Percentiles rank a stretch among this genome's conserved stretches.
Conservation (phyloP, 2,113 vertebrate species). For the Tonatia bakeri region DNA sequence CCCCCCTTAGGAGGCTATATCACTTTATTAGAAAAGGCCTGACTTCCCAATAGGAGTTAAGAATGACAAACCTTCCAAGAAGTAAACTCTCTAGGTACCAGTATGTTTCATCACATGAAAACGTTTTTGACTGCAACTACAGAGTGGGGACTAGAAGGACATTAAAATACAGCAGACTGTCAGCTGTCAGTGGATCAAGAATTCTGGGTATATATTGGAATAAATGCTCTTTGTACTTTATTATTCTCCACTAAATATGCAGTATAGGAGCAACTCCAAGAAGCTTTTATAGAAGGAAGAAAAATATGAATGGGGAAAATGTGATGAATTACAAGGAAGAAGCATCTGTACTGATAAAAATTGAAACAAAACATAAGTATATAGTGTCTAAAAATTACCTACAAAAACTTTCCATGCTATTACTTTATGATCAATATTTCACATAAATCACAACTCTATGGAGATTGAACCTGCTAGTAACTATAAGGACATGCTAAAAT, state of each 20-base stretch:
- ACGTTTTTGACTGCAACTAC: not conserved
- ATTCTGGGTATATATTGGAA: not conserved
- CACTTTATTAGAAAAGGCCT: not conserved
- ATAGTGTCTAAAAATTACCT: not conserved
- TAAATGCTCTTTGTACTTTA: not conserved
- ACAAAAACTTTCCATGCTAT: not conserved
- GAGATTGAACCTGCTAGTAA: not conserved
- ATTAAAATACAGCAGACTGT: not conserved
- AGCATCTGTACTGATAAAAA: not conserved
- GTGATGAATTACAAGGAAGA: not conserved
- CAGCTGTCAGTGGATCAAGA: not conserved
- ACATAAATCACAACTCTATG: not conserved
- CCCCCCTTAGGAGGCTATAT: not conserved
- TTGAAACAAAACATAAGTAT: not conserved
- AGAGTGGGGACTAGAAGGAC: not conserved
- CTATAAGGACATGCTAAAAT: not conserved
- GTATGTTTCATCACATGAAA: conserved; percentile 1
- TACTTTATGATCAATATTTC: not conserved
- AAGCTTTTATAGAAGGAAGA: not conserved
- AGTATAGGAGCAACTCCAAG: not conserved
- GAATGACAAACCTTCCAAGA: conserved; percentile 7
- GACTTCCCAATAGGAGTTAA: not conserved
- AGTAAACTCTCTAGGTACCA: conserved; percentile 17
- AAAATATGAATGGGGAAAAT: not conserved
- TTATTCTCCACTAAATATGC: not conserved